phyloP scores from a whole-genome alignment of 2,113 vertebrate genomes.

The Sebastes schlegelii region DNA sequence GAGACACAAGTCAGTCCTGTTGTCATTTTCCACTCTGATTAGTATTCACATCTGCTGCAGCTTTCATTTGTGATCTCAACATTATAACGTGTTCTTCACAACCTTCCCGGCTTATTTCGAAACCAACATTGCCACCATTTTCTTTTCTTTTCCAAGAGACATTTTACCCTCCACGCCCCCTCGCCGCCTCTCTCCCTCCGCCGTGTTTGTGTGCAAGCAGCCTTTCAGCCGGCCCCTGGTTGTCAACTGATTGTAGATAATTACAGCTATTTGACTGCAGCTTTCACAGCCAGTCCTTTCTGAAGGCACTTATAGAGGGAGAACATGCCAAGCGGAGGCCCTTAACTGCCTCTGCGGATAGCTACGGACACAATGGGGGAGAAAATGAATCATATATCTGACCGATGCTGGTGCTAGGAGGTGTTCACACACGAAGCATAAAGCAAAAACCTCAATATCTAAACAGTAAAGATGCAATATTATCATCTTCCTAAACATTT shows the following conservation, averaged over 20 bases:
- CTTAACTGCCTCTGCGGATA: slow-evolving; percentile 68
- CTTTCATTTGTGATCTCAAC: slow-evolving; percentile 40
- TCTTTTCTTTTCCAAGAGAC: slow-evolving; percentile 46
- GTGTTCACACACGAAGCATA: slow-evolving; percentile 17
- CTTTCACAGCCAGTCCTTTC: slow-evolving; percentile 79
- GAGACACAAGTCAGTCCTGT: slow-evolving; percentile 1
- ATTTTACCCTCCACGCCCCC: slow-evolving; percentile 43
- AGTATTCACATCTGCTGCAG: slow-evolving; percentile 46
- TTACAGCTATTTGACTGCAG: slow-evolving; percentile 85
- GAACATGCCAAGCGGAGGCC: slow-evolving; percentile 74
- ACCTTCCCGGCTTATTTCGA: slow-evolving; percentile 33
- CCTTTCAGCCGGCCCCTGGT: slow-evolving; percentile 75
- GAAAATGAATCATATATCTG: slow-evolving; percentile 50
- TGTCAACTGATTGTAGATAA: slow-evolving; percentile 84
- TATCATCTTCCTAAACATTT: slow-evolving; percentile 1
- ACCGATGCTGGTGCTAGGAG: slow-evolving; percentile 21
- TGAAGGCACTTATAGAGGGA: slow-evolving; percentile 76
- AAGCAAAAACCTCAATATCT: neutral
- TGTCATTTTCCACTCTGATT: slow-evolving; percentile 22
- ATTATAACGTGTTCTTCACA: slow-evolving; percentile 32
- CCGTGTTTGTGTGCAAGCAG: slow-evolving; percentile 75
- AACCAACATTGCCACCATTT: slow-evolving; percentile 39
- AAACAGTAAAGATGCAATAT: neutral
- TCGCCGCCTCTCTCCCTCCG: slow-evolving; percentile 33
- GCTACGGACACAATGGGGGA: slow-evolving; percentile 55